phyloP scores from a whole-genome alignment of 2,888 invertebrate species.

The Heteromyza rotundicornis region DNA sequence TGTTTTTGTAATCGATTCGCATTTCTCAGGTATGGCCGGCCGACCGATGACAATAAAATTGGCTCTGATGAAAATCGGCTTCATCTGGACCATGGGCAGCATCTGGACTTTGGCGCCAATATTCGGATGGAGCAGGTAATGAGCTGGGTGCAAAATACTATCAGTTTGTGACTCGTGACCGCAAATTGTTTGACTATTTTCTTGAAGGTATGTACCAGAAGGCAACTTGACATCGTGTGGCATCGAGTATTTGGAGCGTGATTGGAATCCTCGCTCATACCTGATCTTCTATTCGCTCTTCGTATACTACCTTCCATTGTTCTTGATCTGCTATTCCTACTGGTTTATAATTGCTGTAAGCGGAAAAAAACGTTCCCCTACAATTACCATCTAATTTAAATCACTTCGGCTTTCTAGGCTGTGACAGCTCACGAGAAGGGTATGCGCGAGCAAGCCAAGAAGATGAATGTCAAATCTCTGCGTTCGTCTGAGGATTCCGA shows the following conservation, averaged over 20 bases:
- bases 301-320: conserved; percentile 78
- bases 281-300: conserved; percentile 80
- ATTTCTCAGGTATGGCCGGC: conserved; percentile 83
- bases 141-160: no score
- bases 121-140: conserved; percentile 88
- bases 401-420: conserved; percentile 31
- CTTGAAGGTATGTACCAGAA: conserved; percentile 83
- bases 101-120: conserved; percentile 84
- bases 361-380: neutral
- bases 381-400: neutral
- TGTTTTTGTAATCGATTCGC: no score
- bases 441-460: conserved; percentile 90
- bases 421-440: conserved; percentile 66
- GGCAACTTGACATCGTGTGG: conserved; percentile 94
- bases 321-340: conserved; percentile 85
- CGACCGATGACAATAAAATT: conserved; percentile 83
- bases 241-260: conserved; percentile 82
- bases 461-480: conserved; percentile 90
- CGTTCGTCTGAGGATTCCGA: conserved; percentile 78
- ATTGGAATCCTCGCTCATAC: conserved; percentile 79
- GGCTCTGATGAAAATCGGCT: conserved; percentile 77
- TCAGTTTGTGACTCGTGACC: no score
- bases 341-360: conserved; percentile 82
- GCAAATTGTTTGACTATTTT: no score
- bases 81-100: conserved; percentile 79